Base-by-base conservation (phyloP, 2,888 invertebrate genomes). In the Graphium colonna region DNA sequence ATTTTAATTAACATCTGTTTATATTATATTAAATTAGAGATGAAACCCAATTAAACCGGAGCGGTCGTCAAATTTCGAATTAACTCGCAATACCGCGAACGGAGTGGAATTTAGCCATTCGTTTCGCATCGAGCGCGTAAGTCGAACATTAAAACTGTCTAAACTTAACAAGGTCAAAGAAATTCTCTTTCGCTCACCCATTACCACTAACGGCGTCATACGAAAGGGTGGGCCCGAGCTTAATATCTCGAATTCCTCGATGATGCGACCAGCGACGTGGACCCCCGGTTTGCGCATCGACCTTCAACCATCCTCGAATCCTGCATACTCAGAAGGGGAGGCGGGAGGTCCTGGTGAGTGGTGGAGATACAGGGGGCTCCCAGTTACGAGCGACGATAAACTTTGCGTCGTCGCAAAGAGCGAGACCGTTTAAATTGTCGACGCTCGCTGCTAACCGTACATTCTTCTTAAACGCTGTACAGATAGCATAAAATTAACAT, bases 351-450 rank as follows among this genome's bases (percentile, higher is more conserved):
- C 58, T 51, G 55, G 45, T 64, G 59, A 47, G 56, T 82, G 82
- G 86, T 58, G 60, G 68, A 65, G 68, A 70, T 72, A 70, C 69
- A 67, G 65, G 72, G 71, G 73, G 72, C 58, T 75, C 73, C 75
- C 77, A 79, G 86, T 86, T 84, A 86, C 82, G 81, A 79, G 68
- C 71, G 72, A 78, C 86, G 79, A 87, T 86, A 87, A 87, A 87
- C 76, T 87, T 82, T 71, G 78, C 75, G 82, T 76, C 76, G 36
- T 75, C 75, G 76, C 75, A 79, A 82, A 85, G 86, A 85, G 83
- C 72, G 69, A 78, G 79, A 82, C 76, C 81, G 80, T 79, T 86
- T 85, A 86, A 85, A 87, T 83, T 82, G 83, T 84, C 83, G 81
- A 76, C 82, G 78, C 72, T 78, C 65, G 62, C 71, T 82, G 81